phyloP scores from a whole-genome alignment of 1,140 invertebrate species.

The Harlomillsia oculata region DNA sequence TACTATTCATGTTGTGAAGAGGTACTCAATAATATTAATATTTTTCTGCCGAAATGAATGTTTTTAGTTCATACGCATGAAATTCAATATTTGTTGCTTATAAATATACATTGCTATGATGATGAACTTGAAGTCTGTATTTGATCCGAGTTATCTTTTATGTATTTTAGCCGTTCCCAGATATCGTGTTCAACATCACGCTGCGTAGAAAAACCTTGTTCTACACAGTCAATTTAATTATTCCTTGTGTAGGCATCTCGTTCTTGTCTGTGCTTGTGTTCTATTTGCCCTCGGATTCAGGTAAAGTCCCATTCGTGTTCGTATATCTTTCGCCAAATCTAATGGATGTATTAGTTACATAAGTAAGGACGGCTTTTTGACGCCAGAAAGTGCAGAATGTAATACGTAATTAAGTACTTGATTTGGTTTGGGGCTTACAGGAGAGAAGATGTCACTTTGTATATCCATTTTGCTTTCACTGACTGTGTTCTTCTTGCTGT shows the following conservation, averaged over 20 bases:
- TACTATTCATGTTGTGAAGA: slow-evolving; percentile 51
- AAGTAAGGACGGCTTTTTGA: no score
- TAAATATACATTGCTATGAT: slow-evolving; percentile 14
- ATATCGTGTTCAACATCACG: slow-evolving; percentile 97
- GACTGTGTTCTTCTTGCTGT: slow-evolving; percentile 95
- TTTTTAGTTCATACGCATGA: neutral
- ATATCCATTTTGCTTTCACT: slow-evolving; percentile 97
- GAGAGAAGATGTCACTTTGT: slow-evolving; percentile 69
- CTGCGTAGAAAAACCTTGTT: slow-evolving; percentile 91
- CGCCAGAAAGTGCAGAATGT: neutral
- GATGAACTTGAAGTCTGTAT: slow-evolving; percentile 37
- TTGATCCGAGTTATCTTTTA: slow-evolving; percentile 44
- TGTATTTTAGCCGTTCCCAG: slow-evolving; percentile 65
- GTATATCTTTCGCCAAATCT: no score
- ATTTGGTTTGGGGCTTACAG: slow-evolving; percentile 2
- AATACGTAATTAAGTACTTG: neutral
- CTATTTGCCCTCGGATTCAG: slow-evolving; percentile 94
- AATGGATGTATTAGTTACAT: no score
- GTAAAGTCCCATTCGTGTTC: no score
- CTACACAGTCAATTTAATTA: slow-evolving; percentile 93
- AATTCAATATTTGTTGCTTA: neutral
- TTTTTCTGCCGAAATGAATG: neutral
- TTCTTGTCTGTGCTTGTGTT: slow-evolving; percentile 97
- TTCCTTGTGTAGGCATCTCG: slow-evolving; percentile 91
- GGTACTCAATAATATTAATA: slow-evolving; percentile 3